phyloP scores from a whole-genome alignment of 1,140 invertebrate genomes.

The Musca vetustissima region DNA sequence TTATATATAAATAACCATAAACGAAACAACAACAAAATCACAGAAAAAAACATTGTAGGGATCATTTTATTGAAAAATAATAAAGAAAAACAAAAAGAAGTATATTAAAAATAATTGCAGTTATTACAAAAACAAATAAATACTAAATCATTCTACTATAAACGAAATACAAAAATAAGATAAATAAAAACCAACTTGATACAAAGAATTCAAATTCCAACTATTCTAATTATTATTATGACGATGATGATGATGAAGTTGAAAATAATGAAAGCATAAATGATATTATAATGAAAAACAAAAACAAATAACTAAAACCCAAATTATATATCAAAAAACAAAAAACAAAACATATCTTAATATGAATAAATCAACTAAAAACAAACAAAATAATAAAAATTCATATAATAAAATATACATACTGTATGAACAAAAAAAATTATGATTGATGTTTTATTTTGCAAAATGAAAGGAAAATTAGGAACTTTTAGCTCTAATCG shows the following conservation, averaged over 20 bases:
- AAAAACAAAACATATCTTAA: not conserved
- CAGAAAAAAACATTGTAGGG: conserved; percentile 48
- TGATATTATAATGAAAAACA: not conserved
- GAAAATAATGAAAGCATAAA: not conserved
- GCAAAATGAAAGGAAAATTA: too few relatives aligned
- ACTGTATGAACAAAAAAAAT: conserved; percentile 3
- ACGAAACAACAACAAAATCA: conserved; percentile 44
- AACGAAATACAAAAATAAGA: conserved; percentile 32
- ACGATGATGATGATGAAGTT: not conserved
- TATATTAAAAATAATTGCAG: conserved; percentile 28
- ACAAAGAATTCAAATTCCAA: conserved; percentile 19
- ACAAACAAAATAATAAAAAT: conserved; percentile 19
- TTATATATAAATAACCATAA: conserved; percentile 34
- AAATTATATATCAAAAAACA: conserved; percentile 17
- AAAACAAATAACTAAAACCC: not conserved
- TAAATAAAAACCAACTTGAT: conserved; percentile 38
- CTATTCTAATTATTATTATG: conserved; percentile 19
- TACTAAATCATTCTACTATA: conserved; percentile 27
- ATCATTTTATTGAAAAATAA: conserved; percentile 47
- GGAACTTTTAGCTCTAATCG: too few relatives aligned
- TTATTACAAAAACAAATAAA: conserved; percentile 34
- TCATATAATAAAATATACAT: conserved; percentile 23
- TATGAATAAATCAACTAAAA: conserved; percentile 20
- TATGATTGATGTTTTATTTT: not conserved
- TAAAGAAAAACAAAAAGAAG: conserved; percentile 13